A percentile compares a stretch with the other conserved stretches of the same genome.
Conservation (phyloP, 2,113 vertebrate genomes). For the Gobiocypris rarus region DNA sequence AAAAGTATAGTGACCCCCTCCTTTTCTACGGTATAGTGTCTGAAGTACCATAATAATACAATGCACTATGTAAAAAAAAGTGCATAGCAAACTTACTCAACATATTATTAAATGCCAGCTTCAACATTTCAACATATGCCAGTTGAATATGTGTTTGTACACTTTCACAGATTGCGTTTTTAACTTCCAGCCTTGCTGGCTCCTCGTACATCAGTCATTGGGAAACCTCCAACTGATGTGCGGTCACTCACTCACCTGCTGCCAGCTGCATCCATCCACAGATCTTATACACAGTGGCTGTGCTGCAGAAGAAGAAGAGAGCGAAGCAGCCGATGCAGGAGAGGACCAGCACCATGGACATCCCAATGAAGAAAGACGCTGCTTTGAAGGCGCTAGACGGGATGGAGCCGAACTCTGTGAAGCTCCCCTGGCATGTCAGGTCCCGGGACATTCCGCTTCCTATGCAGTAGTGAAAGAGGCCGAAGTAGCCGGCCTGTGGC, state of each 20-base stretch:
- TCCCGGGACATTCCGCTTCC: conserved; percentile 93
- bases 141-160: neutral
- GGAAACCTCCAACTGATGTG: neutral
- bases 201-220: neutral
- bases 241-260: conserved; percentile 82
- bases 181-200: neutral
- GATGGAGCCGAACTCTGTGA: conserved; percentile 95
- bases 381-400: conserved; percentile 97
- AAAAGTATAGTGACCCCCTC: neutral
- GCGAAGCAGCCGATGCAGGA: conserved; percentile 94
- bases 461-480: conserved; percentile 98
- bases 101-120: too few relatives aligned
- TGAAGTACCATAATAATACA: neutral
- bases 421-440: conserved; percentile 93
- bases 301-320: conserved; percentile 99
- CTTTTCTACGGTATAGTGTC: neutral
- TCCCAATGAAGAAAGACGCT: conserved; percentile 96
- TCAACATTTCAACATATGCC: neutral
- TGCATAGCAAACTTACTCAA: neutral
- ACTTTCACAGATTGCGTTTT: neutral
- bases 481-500: conserved; percentile 97
- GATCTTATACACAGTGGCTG: conserved; percentile 98
- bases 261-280: conserved; percentile 99
- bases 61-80: too few relatives aligned
- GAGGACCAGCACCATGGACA: conserved; percentile 95